A percentile compares a stretch with the other conserved stretches of the same genome.
These are phyloP conservation scores for Pelodiscus sinensis DNA, from an alignment of 2,113 vertebrate genomes.

Conservation along the genomic window DNA sequence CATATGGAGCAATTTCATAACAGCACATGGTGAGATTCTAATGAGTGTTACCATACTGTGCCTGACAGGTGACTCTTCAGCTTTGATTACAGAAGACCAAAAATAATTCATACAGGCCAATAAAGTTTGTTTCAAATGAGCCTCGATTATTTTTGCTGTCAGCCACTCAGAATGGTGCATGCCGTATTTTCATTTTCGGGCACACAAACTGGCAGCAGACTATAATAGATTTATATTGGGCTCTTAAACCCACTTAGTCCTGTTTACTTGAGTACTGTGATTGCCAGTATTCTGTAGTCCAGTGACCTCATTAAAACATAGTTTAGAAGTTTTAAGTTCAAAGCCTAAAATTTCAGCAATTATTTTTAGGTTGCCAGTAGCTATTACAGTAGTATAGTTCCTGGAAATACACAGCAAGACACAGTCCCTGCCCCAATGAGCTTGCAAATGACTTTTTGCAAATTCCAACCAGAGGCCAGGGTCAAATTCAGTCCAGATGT, in stretches of 20 bases:
- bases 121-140: conserved; percentile 69
- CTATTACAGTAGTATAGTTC: not conserved
- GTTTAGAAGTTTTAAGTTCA: conserved; percentile 40
- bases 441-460: not conserved
- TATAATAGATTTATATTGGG: conserved; percentile 65
- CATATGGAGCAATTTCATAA: conserved; percentile 78
- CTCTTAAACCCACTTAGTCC: conserved; percentile 56
- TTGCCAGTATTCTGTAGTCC: conserved; percentile 51
- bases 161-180: conserved; percentile 52
- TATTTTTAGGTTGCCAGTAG: conserved; percentile 48
- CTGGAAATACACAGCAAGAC: not conserved
- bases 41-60: conserved; percentile 77
- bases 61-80: conserved; percentile 76
- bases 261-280: conserved; percentile 31
- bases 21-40: conserved; percentile 74
- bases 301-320: conserved; percentile 26
- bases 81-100: conserved; percentile 72
- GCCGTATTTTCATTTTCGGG: conserved; percentile 61
- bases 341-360: conserved; percentile 43
- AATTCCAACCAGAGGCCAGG: not conserved
- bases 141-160: conserved; percentile 64
- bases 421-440: not conserved
- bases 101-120: conserved; percentile 70
- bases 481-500: not conserved
- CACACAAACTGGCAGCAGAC: conserved; percentile 41